A percentile compares a stretch with the other conserved stretches of the same genome.
Evolutionary conservation across 2,888 invertebrate genomes (phyloP).

Genomic region (Athrips mouffetella): DNA sequence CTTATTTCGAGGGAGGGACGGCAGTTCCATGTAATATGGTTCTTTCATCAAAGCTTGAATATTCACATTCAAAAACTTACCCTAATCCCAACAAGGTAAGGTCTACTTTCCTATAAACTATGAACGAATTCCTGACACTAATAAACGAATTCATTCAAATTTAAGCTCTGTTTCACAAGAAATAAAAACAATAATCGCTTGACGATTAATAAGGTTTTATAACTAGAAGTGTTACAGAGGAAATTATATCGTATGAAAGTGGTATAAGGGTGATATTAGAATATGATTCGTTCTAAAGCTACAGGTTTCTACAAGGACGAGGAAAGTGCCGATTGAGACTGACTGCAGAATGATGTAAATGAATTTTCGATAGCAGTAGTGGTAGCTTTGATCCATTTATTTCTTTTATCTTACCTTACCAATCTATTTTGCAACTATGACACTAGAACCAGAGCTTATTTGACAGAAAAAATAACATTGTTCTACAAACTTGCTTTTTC

Average conservation of each 20-base stretch:
- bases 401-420: no score
- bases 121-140: no score
- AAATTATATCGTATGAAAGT: background rate
- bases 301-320: background rate
- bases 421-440: no score
- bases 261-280: background rate
- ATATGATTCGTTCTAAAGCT: background rate
- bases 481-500: no score
- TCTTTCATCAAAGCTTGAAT: background rate
- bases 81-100: background rate
- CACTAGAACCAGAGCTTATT: no score
- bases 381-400: no score
- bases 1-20: background rate
- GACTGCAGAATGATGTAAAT: background rate
- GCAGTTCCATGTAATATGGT: background rate
- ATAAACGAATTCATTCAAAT: background rate
- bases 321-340: background rate
- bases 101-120: background rate
- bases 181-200: background rate
- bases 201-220: background rate
- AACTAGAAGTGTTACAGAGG: background rate
- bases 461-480: no score
- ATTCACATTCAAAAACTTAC: background rate
- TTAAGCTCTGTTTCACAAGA: background rate
- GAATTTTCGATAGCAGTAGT: no score